phyloP scores from a whole-genome alignment of 2,113 vertebrate genomes.

The Trachemys scripta region DNA sequence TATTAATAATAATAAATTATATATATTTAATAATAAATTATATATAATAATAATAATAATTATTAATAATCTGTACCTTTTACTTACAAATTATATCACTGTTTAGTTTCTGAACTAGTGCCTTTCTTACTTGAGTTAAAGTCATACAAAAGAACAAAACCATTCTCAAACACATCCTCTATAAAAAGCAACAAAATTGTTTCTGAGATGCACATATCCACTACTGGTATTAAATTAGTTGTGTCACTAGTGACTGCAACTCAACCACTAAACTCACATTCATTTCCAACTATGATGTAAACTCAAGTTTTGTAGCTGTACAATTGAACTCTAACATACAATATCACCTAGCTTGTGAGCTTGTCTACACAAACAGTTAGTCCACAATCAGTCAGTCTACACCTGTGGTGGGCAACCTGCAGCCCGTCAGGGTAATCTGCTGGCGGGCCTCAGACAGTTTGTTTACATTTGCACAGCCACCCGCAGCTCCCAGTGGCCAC shows the following conservation, averaged over 20 bases:
- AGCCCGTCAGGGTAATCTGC: too few relatives aligned
- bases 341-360: neutral
- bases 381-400: too few relatives aligned
- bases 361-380: neutral
- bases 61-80: too few relatives aligned
- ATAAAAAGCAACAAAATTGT: neutral
- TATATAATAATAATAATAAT: too few relatives aligned
- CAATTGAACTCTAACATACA: neutral
- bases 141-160: neutral
- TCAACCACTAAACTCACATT: neutral
- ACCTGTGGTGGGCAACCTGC: too few relatives aligned
- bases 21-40: too few relatives aligned
- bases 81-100: too few relatives aligned
- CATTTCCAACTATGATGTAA: neutral
- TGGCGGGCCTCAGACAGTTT: too few relatives aligned
- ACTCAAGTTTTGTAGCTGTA: neutral
- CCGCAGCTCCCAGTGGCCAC: too few relatives aligned
- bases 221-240: neutral
- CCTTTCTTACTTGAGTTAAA: neutral
- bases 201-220: neutral
- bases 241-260: neutral
- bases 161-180: neutral
- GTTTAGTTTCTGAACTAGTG: neutral
- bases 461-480: too few relatives aligned
- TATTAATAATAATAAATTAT: too few relatives aligned